phyloP scores from a whole-genome alignment of 1,140 invertebrate species.

The Drosophila mojavensis region DNA sequence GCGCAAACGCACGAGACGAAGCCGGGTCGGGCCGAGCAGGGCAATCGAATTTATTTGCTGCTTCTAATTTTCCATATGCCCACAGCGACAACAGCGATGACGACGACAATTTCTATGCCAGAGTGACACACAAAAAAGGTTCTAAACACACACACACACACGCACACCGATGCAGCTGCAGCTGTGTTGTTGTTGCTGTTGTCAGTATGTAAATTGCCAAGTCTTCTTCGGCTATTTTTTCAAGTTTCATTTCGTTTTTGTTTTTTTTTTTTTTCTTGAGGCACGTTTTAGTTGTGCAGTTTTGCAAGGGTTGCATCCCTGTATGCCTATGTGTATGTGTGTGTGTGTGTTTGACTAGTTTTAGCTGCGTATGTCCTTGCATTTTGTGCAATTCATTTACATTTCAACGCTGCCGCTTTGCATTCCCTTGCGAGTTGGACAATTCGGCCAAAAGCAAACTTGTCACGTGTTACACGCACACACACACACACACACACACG shows the following conservation, averaged over 20 bases:
- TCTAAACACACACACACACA: slow-evolving; percentile 41
- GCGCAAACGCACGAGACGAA: slow-evolving; percentile 11
- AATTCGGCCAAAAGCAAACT: slow-evolving; percentile 47
- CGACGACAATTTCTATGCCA: slow-evolving; percentile 77
- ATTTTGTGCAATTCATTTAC: slow-evolving; percentile 81
- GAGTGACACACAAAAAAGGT: slow-evolving; percentile 73
- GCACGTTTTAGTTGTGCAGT: slow-evolving; percentile 57
- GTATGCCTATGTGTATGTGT: slow-evolving; percentile 13
- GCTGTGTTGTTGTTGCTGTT: slow-evolving; percentile 36
- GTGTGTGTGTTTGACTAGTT: slow-evolving; percentile 36
- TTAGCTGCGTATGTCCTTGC: slow-evolving; percentile 76
- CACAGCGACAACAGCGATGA: slow-evolving; percentile 53
- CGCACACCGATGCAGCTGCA: slow-evolving; percentile 23
- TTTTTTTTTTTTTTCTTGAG: slow-evolving; percentile 62
- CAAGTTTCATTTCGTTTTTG: slow-evolving; percentile 37
- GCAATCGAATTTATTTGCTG: slow-evolving; percentile 78
- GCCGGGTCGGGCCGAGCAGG: slow-evolving; percentile 60
- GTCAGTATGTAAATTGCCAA: slow-evolving; percentile 78
- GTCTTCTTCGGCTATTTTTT: slow-evolving; percentile 35
- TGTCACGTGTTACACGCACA: slow-evolving; percentile 35
- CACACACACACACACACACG: slow-evolving; percentile 17
- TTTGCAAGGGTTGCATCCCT: slow-evolving; percentile 55
- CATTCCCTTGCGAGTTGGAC: slow-evolving; percentile 45
- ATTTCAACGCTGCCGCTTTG: slow-evolving; percentile 68
- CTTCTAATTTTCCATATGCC: slow-evolving; percentile 68